Conservation (phyloP, 2,888 invertebrate species). For the Gymnoscelis rufifasciata region DNA sequence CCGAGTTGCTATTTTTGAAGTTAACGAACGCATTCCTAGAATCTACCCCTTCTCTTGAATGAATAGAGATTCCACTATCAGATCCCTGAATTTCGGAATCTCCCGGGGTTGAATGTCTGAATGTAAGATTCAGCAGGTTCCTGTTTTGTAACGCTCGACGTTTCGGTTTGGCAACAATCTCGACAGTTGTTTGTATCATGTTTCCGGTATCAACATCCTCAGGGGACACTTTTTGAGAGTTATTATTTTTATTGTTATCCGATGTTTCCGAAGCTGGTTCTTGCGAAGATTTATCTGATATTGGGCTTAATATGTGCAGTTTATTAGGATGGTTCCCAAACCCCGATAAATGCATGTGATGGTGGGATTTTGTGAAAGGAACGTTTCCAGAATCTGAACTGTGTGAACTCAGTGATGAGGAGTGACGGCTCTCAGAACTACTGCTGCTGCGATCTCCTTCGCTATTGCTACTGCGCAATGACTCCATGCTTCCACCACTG, state of each 20-base stretch:
- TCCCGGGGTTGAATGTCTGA: conserved; percentile 81
- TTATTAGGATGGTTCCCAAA: conserved; percentile 87
- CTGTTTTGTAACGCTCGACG: conserved; percentile 86
- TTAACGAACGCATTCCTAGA: conserved; percentile 81
- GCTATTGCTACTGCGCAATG: conserved; percentile 90
- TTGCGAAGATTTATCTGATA: conserved; percentile 93
- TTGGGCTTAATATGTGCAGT: conserved; percentile 91
- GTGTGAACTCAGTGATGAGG: conserved; percentile 90
- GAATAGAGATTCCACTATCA: conserved; percentile 92
- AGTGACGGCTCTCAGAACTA: conserved; percentile 90
- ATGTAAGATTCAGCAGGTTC: conserved; percentile 84
- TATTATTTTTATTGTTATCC: conserved; percentile 88
- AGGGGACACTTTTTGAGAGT: conserved; percentile 87
- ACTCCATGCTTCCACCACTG: conserved; percentile 93
- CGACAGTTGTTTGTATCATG: conserved; percentile 67
- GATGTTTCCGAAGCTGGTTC: conserved; percentile 91
- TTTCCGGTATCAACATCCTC: conserved; percentile 78
- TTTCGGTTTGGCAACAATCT: conserved; percentile 79
- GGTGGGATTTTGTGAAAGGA: conserved; percentile 79
- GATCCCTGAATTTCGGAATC: conserved; percentile 90
- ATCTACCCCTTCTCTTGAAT: conserved; percentile 89
- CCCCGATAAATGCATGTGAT: conserved; percentile 81
- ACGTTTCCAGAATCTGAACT: conserved; percentile 88
- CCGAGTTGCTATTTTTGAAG: conserved; percentile 79
- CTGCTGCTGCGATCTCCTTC: conserved; percentile 92